These are phyloP conservation scores for Bradypus variegatus DNA, from an alignment of 2,797 vertebrate genomes.

Conservation along the genomic window DNA sequence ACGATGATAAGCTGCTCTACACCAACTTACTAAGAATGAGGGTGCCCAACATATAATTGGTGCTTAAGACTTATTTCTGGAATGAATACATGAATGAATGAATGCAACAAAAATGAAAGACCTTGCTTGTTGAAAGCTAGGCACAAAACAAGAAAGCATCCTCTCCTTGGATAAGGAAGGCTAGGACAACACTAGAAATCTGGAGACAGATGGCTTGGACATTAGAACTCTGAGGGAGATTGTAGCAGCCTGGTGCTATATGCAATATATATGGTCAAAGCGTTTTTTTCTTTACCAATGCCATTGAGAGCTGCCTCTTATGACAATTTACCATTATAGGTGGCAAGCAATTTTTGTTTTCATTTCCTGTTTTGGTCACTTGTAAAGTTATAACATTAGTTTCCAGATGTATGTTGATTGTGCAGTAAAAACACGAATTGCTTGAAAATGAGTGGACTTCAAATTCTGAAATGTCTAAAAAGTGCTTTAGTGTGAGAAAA, in stretches of 20 bases:
- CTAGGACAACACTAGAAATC: background rate
- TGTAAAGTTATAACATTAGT: background rate
- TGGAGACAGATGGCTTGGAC: background rate
- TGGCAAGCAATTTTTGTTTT: background rate
- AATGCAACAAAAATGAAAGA: background rate
- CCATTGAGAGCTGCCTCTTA: background rate
- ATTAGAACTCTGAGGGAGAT: background rate
- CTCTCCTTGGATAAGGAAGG: background rate
- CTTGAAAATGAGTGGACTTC: background rate
- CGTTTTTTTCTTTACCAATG: background rate
- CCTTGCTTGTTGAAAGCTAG: background rate
- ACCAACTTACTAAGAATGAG: background rate
- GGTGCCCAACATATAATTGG: background rate
- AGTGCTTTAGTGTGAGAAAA: background rate
- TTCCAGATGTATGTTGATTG: background rate
- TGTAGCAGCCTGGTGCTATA: background rate
- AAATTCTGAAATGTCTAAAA: background rate
- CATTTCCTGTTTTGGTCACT: background rate
- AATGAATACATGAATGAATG: background rate
- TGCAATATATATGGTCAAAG: background rate
- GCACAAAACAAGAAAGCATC: background rate
- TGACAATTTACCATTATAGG: background rate
- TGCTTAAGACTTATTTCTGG: background rate
- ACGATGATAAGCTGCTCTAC: background rate
- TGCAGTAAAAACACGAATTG: background rate